These are phyloP conservation scores for Phalanger gymnotis DNA, from an alignment of 2,797 vertebrate species.

Conservation along the genomic window DNA sequence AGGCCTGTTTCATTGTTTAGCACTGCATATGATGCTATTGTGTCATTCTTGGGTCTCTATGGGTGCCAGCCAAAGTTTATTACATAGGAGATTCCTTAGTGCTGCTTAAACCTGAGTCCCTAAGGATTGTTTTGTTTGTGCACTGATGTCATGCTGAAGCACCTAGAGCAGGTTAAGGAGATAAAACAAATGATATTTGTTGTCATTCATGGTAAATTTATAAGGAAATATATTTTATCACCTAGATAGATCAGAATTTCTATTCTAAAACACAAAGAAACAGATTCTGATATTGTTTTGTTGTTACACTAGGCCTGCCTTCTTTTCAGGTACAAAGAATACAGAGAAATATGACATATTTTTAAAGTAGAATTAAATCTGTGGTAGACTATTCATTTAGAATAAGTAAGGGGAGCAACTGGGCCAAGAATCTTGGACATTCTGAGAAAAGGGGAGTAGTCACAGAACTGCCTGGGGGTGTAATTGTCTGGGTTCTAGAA, in stretches of 20 bases:
- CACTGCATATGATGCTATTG: background rate
- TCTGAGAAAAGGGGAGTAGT: background rate
- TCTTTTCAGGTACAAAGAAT: too few species aligned
- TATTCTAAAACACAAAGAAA: background rate
- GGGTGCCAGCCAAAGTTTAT: background rate
- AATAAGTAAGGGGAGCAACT: too few species aligned
- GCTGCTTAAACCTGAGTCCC: background rate
- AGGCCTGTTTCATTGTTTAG: background rate
- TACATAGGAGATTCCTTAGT: background rate
- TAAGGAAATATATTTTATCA: background rate
- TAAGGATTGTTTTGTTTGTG: background rate
- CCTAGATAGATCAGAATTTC: background rate
- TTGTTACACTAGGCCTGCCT: too few species aligned
- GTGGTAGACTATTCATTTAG: too few species aligned
- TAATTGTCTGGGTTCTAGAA: background rate
- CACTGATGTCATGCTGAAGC: background rate
- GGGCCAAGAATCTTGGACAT: too few species aligned
- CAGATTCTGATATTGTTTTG: background rate
- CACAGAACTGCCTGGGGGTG: background rate
- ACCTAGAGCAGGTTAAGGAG: background rate
- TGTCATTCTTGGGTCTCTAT: background rate
- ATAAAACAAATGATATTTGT: background rate
- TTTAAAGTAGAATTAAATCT: too few species aligned
- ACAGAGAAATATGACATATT: too few species aligned
- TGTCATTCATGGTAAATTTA: background rate